Conservation (phyloP, 2,113 vertebrate species). For the Gambusia holbrooki region DNA sequence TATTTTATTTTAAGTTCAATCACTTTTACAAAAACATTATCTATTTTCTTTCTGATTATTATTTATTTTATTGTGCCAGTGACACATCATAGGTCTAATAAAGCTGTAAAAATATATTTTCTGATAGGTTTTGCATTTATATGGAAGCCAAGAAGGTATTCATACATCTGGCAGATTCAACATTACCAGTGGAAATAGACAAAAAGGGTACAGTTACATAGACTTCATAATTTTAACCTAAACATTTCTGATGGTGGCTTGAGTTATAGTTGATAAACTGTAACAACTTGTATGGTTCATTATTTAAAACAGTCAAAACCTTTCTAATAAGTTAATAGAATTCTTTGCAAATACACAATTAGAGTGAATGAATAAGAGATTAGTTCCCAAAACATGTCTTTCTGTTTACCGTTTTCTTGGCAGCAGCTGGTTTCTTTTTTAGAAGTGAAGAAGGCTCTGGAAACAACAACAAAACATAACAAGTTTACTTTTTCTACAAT, state of each 20-base stretch:
- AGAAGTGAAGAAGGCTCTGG: constrained; percentile 73
- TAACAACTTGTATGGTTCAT: background rate
- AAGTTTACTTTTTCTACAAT: background rate
- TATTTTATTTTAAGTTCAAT: no score
- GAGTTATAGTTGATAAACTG: background rate
- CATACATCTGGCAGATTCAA: no score
- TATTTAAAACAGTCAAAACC: background rate
- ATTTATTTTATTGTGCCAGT: no score
- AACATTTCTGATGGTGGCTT: background rate
- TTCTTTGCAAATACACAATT: background rate
- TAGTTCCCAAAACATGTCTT: background rate
- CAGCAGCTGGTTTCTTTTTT: constrained; percentile 77
- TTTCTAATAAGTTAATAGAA: background rate
- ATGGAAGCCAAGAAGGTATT: no score
- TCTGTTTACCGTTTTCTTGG: constrained; percentile 71
- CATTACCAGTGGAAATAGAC: no score
- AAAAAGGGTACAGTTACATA: no score
- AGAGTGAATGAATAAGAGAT: background rate
- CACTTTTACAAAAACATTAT: no score
- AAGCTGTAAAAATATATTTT: no score
- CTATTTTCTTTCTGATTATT: no score
- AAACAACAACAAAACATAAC: constrained; percentile 8
- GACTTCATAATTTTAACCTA: no score
- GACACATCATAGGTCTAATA: no score
- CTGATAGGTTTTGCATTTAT: no score